phyloP scores from a whole-genome alignment of 2,888 invertebrate genomes.

The Epinotia ramella region DNA sequence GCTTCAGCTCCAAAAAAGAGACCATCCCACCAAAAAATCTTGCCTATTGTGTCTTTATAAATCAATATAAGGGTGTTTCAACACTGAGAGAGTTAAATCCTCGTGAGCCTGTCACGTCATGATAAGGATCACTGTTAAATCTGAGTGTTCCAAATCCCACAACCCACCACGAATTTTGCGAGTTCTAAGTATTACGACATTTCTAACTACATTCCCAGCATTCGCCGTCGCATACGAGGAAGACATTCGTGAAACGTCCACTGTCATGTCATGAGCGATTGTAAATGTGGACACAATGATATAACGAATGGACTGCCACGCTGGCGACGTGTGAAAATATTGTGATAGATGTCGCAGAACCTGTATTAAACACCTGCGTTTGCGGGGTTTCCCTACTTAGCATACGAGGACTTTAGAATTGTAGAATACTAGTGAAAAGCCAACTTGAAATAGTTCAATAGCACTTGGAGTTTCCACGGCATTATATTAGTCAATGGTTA shows the following conservation, averaged over 20 bases:
- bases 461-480: no score
- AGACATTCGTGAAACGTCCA: constrained; percentile 27
- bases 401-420: not conserved
- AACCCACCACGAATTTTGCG: no score
- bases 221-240: constrained; percentile 21
- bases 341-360: constrained; percentile 4
- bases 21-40: no score
- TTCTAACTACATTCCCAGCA: not conserved
- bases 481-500: no score
- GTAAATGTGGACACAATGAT: constrained; percentile 39
- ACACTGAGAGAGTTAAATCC: no score
- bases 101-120: no score
- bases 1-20: no score
- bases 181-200: not conserved
- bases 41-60: no score
- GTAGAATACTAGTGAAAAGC: not conserved
- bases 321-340: constrained; percentile 24
- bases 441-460: not conserved
- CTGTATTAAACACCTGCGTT: not conserved
- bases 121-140: no score
- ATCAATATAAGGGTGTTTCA: no score
- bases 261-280: constrained; percentile 35
- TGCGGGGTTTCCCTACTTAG: not conserved
- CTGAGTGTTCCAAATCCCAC: no score
- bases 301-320: constrained; percentile 25